Conservation (phyloP, 2,797 vertebrate genomes). For the Potorous gilbertii region DNA sequence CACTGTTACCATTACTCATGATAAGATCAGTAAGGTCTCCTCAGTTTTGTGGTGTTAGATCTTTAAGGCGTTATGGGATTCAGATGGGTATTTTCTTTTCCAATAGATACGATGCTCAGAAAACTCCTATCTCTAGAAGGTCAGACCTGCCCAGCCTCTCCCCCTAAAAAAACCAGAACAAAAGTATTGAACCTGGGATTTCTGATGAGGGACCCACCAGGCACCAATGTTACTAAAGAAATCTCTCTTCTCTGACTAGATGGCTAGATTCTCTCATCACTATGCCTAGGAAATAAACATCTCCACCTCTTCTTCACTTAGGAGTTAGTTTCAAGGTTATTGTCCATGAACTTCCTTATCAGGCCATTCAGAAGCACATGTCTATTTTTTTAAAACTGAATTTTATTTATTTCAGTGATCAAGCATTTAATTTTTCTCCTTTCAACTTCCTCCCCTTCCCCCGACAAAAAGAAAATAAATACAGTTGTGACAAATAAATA, state of each 20-base stretch:
- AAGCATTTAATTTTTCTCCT: not conserved
- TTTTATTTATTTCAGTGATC: not conserved
- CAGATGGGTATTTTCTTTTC: not conserved
- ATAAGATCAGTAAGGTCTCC: not conserved
- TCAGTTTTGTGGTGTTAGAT: not conserved
- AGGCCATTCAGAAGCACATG: not conserved
- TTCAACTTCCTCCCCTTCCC: not conserved
- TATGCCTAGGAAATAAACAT: not conserved
- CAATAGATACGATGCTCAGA: not conserved
- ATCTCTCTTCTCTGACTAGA: not conserved
- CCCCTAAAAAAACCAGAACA: not conserved
- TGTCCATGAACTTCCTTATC: not conserved
- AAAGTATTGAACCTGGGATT: not conserved
- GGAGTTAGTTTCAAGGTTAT: not conserved
- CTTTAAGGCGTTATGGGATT: not conserved
- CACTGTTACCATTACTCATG: not conserved
- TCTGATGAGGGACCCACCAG: not conserved
- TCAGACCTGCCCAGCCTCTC: not conserved
- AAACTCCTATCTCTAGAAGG: not conserved
- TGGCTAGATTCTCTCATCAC: not conserved
- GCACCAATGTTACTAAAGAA: not conserved
- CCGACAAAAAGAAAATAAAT: not conserved
- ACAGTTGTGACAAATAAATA: not conserved
- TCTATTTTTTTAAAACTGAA: not conserved
- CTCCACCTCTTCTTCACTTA: not conserved